phyloP scores from a whole-genome alignment of 2,113 vertebrate genomes.

The Chaetodon trifascialis region DNA sequence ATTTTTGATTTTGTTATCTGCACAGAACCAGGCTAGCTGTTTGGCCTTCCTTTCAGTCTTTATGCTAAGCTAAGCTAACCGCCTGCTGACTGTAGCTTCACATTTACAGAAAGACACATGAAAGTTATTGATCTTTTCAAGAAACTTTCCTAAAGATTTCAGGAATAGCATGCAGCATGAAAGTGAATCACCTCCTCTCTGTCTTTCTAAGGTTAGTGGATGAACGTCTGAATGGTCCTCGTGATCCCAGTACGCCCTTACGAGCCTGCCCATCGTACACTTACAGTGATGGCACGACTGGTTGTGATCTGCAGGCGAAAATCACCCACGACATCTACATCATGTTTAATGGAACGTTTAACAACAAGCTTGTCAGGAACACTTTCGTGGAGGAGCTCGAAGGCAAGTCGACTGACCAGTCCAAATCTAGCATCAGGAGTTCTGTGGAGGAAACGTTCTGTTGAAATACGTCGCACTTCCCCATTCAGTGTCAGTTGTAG shows the following conservation, averaged over 20 bases:
- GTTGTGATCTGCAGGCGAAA: slow-evolving; percentile 51
- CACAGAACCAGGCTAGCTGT: too few relatives aligned
- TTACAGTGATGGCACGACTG: background rate
- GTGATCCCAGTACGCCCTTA: rapidly evolving
- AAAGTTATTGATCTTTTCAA: background rate
- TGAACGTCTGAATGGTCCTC: rapidly evolving
- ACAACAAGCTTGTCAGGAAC: slow-evolving; percentile 39
- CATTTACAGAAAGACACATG: background rate
- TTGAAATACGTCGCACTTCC: slow-evolving; percentile 38
- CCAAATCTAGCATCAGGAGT: rapidly evolving
- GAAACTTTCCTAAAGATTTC: background rate
- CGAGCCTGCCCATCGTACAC: slow-evolving; percentile 31
- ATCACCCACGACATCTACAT: rapidly evolving
- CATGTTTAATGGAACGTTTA: slow-evolving; percentile 62
- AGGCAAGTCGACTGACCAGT: rapidly evolving
- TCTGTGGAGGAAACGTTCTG: background rate
- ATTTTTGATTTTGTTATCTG: too few relatives aligned
- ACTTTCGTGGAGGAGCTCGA: rapidly evolving
- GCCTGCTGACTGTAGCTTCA: too few relatives aligned
- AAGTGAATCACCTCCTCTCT: background rate
- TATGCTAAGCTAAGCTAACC: too few relatives aligned
- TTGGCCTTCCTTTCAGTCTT: too few relatives aligned
- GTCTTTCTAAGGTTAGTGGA: slow-evolving; percentile 9
- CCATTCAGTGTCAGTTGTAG: background rate
- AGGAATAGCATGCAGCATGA: background rate